These are phyloP conservation scores for Anseranas semipalmata DNA, from an alignment of 2,113 vertebrate genomes.

Conservation along the genomic window DNA sequence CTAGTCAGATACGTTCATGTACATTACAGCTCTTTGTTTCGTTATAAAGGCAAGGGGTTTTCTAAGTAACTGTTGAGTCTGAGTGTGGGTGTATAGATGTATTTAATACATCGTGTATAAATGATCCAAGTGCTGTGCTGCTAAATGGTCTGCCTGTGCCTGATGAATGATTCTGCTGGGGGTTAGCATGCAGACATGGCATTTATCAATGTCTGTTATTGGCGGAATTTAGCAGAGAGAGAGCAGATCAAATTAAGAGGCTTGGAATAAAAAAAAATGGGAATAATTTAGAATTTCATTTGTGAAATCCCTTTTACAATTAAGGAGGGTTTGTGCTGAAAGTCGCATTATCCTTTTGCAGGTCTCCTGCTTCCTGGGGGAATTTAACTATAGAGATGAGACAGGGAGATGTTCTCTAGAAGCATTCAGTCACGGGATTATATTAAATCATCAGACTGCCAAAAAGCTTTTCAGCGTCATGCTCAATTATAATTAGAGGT, in stretches of 20 bases:
- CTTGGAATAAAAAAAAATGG: slow-evolving; percentile 19
- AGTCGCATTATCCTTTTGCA: slow-evolving; percentile 18
- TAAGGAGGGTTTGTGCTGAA: slow-evolving; percentile 3
- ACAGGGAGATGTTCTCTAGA: slow-evolving; percentile 28
- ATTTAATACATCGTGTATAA: not conserved
- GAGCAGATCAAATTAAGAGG: slow-evolving; percentile 8
- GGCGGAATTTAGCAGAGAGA: not conserved
- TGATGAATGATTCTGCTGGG: not conserved
- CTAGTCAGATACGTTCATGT: not conserved
- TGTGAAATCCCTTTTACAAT: slow-evolving; percentile 49
- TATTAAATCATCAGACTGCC: slow-evolving; percentile 49
- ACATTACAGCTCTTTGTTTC: not conserved
- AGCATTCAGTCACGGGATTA: slow-evolving; percentile 45
- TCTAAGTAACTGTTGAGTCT: not conserved
- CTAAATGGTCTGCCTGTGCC: not conserved
- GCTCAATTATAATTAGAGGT: slow-evolving; percentile 50
- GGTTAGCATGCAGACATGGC: not conserved
- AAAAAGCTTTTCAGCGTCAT: slow-evolving; percentile 30
- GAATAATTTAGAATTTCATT: slow-evolving; percentile 54
- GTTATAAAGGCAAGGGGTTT: not conserved
- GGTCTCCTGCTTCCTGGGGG: slow-evolving; percentile 20
- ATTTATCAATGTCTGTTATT: not conserved
- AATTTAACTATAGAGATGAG: slow-evolving; percentile 38
- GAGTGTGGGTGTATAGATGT: not conserved
- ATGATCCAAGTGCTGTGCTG: not conserved